These are phyloP conservation scores for Galeopterus variegatus DNA, from an alignment of 2,113 vertebrate species.

Conservation along the genomic window DNA sequence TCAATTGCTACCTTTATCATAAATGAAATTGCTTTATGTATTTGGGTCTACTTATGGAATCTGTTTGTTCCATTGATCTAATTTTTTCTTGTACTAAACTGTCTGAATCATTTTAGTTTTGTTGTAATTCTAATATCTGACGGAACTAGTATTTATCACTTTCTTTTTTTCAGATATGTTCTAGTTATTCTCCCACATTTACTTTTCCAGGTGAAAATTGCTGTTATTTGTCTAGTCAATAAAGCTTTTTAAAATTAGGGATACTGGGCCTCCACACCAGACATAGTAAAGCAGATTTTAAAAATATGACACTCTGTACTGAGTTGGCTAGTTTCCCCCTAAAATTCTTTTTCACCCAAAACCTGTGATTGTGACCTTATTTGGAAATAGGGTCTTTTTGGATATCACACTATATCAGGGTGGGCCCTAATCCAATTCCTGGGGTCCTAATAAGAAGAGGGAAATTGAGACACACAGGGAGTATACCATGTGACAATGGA, in stretches of 20 bases:
- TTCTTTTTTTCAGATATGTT: neutral
- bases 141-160: neutral
- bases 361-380: slow-evolving; percentile 35
- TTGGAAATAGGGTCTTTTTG: slow-evolving; percentile 25
- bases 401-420: neutral
- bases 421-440: neutral
- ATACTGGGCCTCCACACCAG: neutral
- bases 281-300: neutral
- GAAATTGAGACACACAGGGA: neutral
- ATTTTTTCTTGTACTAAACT: neutral
- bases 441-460: neutral
- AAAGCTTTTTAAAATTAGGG: slow-evolving; percentile 30
- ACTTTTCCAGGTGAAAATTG: slow-evolving; percentile 5
- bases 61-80: neutral
- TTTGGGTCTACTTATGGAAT: neutral
- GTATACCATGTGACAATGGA: neutral
- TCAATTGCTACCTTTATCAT: neutral
- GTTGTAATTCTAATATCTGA: neutral
- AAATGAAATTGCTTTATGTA: neutral
- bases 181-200: neutral
- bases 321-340: neutral
- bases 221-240: slow-evolving; percentile 5
- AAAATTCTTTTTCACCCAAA: neutral
- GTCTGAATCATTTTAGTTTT: slow-evolving; percentile 14
- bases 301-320: neutral